These are phyloP conservation scores for Tetramorium alpestre DNA, from an alignment of 1,140 invertebrate genomes.

Conservation along the genomic window DNA sequence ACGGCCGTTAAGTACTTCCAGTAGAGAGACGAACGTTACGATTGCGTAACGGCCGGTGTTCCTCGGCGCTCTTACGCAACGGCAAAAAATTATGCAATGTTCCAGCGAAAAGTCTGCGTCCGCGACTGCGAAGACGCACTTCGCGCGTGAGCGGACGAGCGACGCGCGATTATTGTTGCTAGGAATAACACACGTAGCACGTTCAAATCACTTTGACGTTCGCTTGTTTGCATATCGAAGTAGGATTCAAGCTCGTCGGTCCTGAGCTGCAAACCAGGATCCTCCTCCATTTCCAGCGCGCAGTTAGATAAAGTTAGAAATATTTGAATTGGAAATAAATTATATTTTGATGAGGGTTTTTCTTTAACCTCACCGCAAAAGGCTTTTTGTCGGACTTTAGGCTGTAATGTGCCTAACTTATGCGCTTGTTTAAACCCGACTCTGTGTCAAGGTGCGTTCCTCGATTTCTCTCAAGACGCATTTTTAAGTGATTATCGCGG, in stretches of 20 bases:
- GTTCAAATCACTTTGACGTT: constrained; percentile 3
- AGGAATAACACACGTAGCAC: neutral
- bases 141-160: constrained; percentile 10
- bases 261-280: neutral
- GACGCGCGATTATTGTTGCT: constrained; percentile 7
- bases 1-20: constrained; percentile 4
- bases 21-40: constrained; percentile 42
- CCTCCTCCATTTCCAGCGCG: neutral
- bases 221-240: constrained; percentile 17
- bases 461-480: no score
- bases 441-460: no score
- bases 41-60: constrained; percentile 48
- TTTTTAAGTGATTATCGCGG: no score
- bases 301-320: neutral
- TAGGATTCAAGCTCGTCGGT: neutral
- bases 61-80: constrained; percentile 45
- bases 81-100: constrained; percentile 65
- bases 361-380: neutral
- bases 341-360: neutral
- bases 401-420: no score
- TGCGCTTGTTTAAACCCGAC: no score
- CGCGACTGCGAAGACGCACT: constrained; percentile 44
- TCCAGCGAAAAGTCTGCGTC: constrained; percentile 68
- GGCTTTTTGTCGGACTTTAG: no score
- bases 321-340: constrained; percentile 8